A percentile compares a stretch with the other conserved stretches of the same genome.
Evolutionary conservation across 2,888 invertebrate species (phyloP).

Genomic region (Apamea sordens): DNA sequence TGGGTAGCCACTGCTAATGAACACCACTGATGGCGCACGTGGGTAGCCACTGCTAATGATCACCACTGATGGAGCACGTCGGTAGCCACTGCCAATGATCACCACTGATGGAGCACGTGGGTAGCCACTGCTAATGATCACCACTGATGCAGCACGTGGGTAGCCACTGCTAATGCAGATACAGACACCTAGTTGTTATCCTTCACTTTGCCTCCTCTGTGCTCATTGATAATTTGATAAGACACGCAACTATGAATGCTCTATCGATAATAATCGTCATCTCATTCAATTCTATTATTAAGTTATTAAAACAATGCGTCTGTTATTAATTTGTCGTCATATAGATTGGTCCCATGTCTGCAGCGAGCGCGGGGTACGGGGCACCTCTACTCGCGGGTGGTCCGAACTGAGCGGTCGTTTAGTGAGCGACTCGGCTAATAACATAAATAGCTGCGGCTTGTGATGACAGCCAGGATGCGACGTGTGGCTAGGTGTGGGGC

Average conservation of each 20-base stretch:
- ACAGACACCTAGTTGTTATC: not conserved
- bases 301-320: conserved; percentile 12
- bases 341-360: conserved; percentile 4
- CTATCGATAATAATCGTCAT: not conserved
- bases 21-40: too few relatives aligned
- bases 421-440: conserved; percentile 33
- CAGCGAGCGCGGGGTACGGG: not conserved
- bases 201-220: not conserved
- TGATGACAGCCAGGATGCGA: conserved; percentile 25
- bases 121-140: not conserved
- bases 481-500: not conserved
- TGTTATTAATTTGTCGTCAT: conserved; percentile 24
- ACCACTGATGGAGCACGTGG: too few relatives aligned
- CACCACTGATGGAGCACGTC: too few relatives aligned
- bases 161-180: not conserved
- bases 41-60: too few relatives aligned
- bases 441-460: conserved; percentile 21
- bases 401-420: conserved; percentile 35
- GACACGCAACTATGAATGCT: not conserved
- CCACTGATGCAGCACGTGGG: not conserved
- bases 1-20: too few relatives aligned
- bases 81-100: too few relatives aligned
- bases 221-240: not conserved
- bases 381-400: conserved; percentile 51
- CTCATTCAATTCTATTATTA: not conserved